Evolutionary conservation across 2,113 vertebrate species (phyloP), one percentile per base, ranked within the genome.

Genomic region (Notarius lentiginosus): DNA sequence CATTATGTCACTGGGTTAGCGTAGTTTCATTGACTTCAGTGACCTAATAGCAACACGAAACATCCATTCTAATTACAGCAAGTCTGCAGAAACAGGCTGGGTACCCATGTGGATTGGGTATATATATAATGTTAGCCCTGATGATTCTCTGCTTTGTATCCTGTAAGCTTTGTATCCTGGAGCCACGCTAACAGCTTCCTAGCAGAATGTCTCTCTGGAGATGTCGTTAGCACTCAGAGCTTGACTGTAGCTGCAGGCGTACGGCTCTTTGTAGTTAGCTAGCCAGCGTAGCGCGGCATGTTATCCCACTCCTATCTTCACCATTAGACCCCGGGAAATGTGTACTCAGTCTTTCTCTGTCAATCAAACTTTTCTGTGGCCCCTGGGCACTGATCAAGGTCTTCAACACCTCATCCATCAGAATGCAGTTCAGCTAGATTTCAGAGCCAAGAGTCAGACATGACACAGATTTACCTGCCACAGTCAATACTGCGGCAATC

Each of bases 351-450:
- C 91, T 89, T 88, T 75, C 84, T 55, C 91, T 93, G 93, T 88
- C 92, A 92, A 92, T 93, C 89, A 92, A 88, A 84, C 55, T 30
- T 79, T 72, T 89, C 82, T 84, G 83, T 83, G 88, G 92, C 93
- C 89, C n/a, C 79, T 84, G 90, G 88, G 86, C 82, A 87, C 82
- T 89, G 76, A 73, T 86, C 81, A 86, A 86, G 34, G 53, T 76
- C 81, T 83, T 82, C 70, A 87, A 88, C 87, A 89, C 22, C 34
- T 84, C 76, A 90, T 86, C 80, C 83, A 88, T 87, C 85, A 87
- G 81, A 22, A 72, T 86, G 61, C 56, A 83, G 58, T 84, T 89
- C 88, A 89, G 85, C 66, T 56, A 65, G 70, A 56, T 86, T 89
- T 89, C 77, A 87, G 77, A 85, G 86, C 68, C 18, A 80, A 84